A percentile compares a stretch with the other conserved stretches of the same genome.
Conservation (phyloP, 1,140 invertebrate species). For the Trachymyrmex septentrionalis region DNA sequence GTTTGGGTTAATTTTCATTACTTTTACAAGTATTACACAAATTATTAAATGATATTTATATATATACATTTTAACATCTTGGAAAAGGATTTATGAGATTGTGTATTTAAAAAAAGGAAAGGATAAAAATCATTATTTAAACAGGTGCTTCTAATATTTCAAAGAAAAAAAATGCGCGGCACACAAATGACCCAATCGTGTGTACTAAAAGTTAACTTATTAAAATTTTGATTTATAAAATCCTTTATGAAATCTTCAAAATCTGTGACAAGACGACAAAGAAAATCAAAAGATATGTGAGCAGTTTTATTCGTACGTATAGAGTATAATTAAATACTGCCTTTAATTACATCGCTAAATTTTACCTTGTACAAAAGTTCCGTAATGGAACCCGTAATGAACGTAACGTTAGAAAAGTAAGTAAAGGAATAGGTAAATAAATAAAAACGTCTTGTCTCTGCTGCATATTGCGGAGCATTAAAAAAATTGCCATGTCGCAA, state of each 20-base stretch:
- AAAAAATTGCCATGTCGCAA: not conserved
- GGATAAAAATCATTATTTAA: no score
- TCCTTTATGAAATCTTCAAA: not conserved
- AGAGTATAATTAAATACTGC: not conserved
- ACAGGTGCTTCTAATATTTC: no score
- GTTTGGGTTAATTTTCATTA: no score
- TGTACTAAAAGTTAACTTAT: no score
- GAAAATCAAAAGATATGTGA: not conserved
- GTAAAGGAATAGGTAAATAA: not conserved
- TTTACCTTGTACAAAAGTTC: not conserved
- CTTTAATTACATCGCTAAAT: not conserved
- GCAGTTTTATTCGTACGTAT: not conserved
- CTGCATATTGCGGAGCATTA: not conserved
- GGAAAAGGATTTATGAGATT: no score
- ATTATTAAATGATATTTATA: no score
- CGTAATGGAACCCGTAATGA: not conserved
- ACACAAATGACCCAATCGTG: no score
- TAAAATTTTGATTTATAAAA: not conserved
- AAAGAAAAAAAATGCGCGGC: no score
- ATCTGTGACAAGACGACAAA: not conserved
- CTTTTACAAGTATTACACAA: no score
- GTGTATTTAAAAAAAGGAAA: no score
- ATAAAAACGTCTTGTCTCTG: not conserved
- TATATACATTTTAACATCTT: no score
- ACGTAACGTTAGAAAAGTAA: constrained; percentile 3